Percentiles rank a stretch among this genome's conserved stretches.
Conservation (phyloP, 2,113 vertebrate species). For the Haemorhous mexicanus region DNA sequence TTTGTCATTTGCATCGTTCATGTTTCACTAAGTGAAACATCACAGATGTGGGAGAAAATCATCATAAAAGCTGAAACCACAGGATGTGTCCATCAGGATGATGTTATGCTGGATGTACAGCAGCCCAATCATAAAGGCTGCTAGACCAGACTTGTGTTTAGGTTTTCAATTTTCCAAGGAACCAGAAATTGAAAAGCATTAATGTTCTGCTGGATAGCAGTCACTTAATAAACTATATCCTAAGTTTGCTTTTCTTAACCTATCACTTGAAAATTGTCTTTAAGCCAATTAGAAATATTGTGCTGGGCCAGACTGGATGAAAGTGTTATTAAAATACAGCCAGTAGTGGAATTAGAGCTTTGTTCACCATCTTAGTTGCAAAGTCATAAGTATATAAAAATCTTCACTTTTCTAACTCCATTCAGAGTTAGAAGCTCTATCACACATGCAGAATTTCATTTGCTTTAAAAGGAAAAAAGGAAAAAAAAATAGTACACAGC, state of each 20-base stretch:
- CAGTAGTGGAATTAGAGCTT: background rate
- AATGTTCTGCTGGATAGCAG: background rate
- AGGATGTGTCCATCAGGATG: background rate
- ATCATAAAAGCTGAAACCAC: background rate
- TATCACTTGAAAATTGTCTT: background rate
- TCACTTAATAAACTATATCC: background rate
- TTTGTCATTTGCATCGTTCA: background rate
- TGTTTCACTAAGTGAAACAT: background rate
- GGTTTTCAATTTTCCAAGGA: background rate
- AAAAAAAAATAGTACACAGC: background rate
- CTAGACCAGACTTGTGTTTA: background rate
- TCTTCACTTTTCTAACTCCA: background rate
- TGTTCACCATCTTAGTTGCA: background rate
- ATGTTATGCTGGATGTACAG: no score
- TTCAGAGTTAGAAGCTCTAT: background rate
- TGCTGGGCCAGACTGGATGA: background rate
- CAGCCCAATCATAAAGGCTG: background rate
- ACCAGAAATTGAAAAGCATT: background rate
- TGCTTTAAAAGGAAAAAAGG: accelerated
- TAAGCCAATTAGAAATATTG: background rate
- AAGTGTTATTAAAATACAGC: background rate
- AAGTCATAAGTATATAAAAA: background rate
- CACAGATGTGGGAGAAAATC: background rate
- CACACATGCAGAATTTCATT: background rate
- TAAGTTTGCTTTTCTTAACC: background rate